Conservation (phyloP, 2,113 vertebrate genomes). For the Petaurus breviceps region DNA sequence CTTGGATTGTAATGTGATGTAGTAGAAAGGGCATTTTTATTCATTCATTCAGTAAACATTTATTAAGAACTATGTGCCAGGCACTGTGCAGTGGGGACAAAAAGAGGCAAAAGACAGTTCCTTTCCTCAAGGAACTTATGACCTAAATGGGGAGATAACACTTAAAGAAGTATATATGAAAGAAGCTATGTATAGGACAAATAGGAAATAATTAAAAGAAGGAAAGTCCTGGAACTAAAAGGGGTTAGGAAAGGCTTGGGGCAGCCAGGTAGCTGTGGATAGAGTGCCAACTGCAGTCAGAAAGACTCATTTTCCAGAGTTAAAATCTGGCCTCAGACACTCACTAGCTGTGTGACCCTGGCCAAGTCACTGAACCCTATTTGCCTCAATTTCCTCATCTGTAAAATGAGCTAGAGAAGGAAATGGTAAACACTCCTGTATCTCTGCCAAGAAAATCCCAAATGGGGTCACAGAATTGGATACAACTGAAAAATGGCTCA, state of each 20-base stretch:
- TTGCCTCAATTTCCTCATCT: not conserved
- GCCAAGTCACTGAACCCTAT: not conserved
- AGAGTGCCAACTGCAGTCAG: not conserved
- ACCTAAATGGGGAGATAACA: not conserved
- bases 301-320: not conserved
- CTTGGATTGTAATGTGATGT: not conserved
- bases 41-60: not conserved
- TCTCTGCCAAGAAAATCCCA: not conserved
- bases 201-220: not conserved
- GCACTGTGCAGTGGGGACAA: not conserved
- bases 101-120: not conserved
- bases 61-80: not conserved
- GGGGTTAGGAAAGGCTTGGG: not conserved
- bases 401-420: not conserved
- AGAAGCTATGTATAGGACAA: not conserved
- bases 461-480: not conserved
- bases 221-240: not conserved
- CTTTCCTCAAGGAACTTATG: not conserved
- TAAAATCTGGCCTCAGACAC: not conserved
- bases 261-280: not conserved
- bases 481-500: not conserved
- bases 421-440: not conserved
- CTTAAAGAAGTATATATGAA: not conserved
- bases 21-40: not conserved
- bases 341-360: not conserved